These are phyloP conservation scores for Netelia inedita DNA, from an alignment of 2,888 invertebrate species.

Conservation along the genomic window DNA sequence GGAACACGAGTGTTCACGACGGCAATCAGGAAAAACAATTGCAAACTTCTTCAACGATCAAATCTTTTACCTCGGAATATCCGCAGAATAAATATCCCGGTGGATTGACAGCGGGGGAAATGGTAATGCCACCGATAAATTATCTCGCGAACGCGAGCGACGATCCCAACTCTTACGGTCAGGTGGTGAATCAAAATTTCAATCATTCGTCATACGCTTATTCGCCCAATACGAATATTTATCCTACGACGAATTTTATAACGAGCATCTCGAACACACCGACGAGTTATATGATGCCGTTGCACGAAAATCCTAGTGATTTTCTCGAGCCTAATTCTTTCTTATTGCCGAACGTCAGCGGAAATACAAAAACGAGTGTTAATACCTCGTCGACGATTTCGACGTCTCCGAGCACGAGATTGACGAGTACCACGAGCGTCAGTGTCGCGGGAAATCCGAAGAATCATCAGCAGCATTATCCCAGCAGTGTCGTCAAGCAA, in stretches of 20 bases:
- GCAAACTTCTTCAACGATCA: constrained; percentile 75
- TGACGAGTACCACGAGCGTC: constrained; percentile 49
- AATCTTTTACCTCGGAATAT: constrained; percentile 80
- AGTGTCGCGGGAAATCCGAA: constrained; percentile 71
- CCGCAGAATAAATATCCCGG: constrained; percentile 82
- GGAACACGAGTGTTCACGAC: constrained; percentile 78
- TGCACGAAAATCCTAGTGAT: constrained; percentile 82
- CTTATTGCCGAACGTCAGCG: constrained; percentile 79
- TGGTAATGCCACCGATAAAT: constrained; percentile 81
- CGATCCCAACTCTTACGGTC: constrained; percentile 81
- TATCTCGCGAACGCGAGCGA: constrained; percentile 82
- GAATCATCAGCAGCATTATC: constrained; percentile 77
- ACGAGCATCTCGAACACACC: constrained; percentile 83
- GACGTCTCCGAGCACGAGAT: constrained; percentile 70
- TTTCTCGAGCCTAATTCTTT: constrained; percentile 82
- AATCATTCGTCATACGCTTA: constrained; percentile 82
- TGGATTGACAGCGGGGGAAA: constrained; percentile 75
- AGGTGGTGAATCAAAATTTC: constrained; percentile 83
- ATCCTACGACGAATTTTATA: constrained; percentile 83
- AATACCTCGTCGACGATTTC: constrained; percentile 69
- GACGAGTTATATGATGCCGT: constrained; percentile 83
- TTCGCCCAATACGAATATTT: constrained; percentile 82
- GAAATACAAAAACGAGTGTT: constrained; percentile 72
- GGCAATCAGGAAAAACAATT: constrained; percentile 79
- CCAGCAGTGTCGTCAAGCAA: constrained; percentile 75